These are phyloP conservation scores for Gasterosteus nipponicus DNA, from an alignment of 2,113 vertebrate species.

Conservation along the genomic window DNA sequence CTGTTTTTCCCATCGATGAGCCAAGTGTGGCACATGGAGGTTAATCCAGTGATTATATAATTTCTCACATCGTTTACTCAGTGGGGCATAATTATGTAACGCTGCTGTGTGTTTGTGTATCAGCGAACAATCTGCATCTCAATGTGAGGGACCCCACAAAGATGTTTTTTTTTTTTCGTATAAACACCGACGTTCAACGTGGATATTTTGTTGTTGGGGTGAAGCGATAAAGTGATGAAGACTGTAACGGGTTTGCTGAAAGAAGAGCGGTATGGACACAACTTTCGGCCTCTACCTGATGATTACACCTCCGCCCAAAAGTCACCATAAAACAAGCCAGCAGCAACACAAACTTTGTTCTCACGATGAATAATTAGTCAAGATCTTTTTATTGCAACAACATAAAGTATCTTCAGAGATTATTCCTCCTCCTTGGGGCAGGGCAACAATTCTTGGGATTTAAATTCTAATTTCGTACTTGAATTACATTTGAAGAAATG, in stretches of 20 bases:
- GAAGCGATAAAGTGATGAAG: background rate
- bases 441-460: background rate
- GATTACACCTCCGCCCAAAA: background rate
- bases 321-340: background rate
- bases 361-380: background rate
- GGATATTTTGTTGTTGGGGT: background rate
- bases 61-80: constrained; percentile 46
- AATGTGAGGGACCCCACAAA: background rate
- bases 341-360: background rate
- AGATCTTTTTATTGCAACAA: background rate
- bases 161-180: background rate
- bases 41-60: constrained; percentile 57
- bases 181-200: background rate
- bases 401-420: background rate
- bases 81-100: constrained; percentile 50
- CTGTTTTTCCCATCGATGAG: constrained; percentile 17
- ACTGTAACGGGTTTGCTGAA: background rate
- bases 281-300: too few relatives aligned
- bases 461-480: background rate
- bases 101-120: background rate
- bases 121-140: background rate
- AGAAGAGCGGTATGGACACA: background rate
- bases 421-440: background rate
- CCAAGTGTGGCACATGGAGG: constrained; percentile 46
- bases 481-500: background rate